A percentile compares a stretch with the other conserved stretches of the same genome.
Evolutionary conservation across 2,888 invertebrate genomes (phyloP).

Genomic region (Nebria brevicollis): DNA sequence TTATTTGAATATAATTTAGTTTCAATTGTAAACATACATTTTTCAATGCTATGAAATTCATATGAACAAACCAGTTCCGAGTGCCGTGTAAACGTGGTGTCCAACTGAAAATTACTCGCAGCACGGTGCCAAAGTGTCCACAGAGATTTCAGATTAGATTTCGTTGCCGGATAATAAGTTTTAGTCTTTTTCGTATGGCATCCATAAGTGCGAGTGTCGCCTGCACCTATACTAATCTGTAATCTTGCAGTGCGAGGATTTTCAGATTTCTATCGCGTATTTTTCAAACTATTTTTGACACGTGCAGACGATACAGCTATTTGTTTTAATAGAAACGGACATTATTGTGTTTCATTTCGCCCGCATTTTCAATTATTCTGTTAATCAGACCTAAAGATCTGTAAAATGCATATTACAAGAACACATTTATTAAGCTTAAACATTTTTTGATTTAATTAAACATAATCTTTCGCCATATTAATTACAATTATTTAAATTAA

Average conservation of each 20-base stretch:
- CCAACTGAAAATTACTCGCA: constrained; percentile 53
- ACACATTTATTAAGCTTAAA: too few species aligned
- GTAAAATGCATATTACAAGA: too few species aligned
- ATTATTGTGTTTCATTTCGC: not conserved
- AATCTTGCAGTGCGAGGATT: constrained; percentile 35
- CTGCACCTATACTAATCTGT: constrained; percentile 31
- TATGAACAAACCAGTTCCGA: constrained; percentile 23
- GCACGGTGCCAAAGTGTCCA: constrained; percentile 57
- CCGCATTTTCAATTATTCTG: not conserved
- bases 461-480: too few species aligned
- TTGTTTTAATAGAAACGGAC: constrained; percentile 10
- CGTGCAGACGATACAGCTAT: constrained; percentile 2
- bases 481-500: too few species aligned
- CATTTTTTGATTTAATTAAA: too few species aligned
- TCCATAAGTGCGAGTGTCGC: constrained; percentile 16
- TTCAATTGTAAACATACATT: too few species aligned
- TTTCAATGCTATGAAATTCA: not conserved
- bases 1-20: too few species aligned
- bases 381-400: not conserved
- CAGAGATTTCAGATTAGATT: constrained; percentile 57
- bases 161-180: constrained; percentile 52
- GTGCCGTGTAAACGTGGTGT: constrained; percentile 27
- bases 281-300: constrained; percentile 38
- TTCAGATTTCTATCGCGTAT: constrained; percentile 31
- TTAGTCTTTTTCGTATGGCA: not conserved